Conservation (phyloP, 2,888 invertebrate species). For the Pseudeuparius sepicola region DNA sequence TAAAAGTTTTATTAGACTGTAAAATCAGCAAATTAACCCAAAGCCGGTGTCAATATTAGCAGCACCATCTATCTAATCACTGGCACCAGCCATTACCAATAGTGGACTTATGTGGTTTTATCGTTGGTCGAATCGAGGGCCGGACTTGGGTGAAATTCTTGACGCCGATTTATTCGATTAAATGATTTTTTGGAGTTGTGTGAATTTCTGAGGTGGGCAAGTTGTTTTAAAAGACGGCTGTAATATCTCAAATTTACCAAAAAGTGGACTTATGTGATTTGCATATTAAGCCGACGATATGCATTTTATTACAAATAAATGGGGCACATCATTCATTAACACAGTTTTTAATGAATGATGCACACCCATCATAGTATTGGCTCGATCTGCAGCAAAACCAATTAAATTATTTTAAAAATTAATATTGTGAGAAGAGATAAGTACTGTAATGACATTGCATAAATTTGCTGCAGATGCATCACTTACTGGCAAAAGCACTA, state of each 20-base stretch:
- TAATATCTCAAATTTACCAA: slow-evolving; percentile 1
- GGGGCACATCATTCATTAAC: no score
- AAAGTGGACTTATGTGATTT: slow-evolving; percentile 3
- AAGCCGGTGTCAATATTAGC: not conserved
- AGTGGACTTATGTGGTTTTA: slow-evolving; percentile 2
- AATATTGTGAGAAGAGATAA: no score
- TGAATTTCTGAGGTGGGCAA: not conserved
- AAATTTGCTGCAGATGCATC: no score
- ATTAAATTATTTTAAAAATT: no score
- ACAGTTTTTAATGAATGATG: no score
- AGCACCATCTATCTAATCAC: not conserved
- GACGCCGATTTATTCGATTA: slow-evolving; percentile 1
- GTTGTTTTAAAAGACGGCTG: not conserved
- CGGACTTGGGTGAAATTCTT: slow-evolving; percentile 1
- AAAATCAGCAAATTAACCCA: not conserved
- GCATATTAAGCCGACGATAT: slow-evolving; percentile 3
- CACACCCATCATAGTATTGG: no score
- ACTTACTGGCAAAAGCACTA: no score
- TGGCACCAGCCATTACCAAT: not conserved
- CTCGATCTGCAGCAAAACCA: no score
- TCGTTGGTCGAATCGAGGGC: not conserved
- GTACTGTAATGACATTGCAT: no score
- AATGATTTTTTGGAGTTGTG: slow-evolving; percentile 3
- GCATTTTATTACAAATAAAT: no score
- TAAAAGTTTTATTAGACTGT: not conserved